phyloP scores from a whole-genome alignment of 2,888 invertebrate genomes.

The Erpobdella octoculata region DNA sequence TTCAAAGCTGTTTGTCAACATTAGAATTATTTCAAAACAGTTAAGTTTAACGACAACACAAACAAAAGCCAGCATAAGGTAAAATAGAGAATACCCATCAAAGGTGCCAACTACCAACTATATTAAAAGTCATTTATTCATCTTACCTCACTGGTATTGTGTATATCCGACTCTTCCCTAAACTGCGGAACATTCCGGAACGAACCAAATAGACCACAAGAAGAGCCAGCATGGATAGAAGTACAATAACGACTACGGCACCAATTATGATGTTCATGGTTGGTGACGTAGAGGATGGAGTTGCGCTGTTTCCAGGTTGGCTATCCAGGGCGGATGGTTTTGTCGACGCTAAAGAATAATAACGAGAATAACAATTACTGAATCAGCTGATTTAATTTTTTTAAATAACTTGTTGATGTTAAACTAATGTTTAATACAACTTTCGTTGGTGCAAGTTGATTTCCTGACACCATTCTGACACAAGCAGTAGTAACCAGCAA shows the following conservation, averaged over 20 bases:
- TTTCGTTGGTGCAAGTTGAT: background rate
- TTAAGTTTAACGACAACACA: too few relatives aligned
- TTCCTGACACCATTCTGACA: slow-evolving; percentile 56
- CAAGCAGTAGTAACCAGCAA: slow-evolving; percentile 82
- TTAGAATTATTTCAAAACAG: too few relatives aligned
- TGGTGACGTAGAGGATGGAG: background rate
- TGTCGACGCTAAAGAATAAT: too few relatives aligned
- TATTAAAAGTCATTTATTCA: background rate
- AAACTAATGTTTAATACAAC: background rate
- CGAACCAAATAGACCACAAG: background rate
- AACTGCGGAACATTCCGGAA: background rate
- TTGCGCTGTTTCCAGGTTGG: too few relatives aligned
- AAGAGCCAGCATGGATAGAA: background rate
- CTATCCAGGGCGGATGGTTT: too few relatives aligned
- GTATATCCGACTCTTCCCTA: background rate
- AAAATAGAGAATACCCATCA: too few relatives aligned
- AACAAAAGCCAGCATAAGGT: too few relatives aligned
- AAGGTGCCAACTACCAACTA: background rate
- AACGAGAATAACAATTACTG: too few relatives aligned
- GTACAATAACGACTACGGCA: background rate
- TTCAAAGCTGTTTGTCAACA: too few relatives aligned
- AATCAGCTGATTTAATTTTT: too few relatives aligned
- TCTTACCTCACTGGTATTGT: background rate
- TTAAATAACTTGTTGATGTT: too few relatives aligned
- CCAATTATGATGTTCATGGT: background rate